Percentiles rank a stretch among this genome's conserved stretches.
phyloP scores from a whole-genome alignment of 2,888 invertebrate genomes.

The Ophioninae sp. region DNA sequence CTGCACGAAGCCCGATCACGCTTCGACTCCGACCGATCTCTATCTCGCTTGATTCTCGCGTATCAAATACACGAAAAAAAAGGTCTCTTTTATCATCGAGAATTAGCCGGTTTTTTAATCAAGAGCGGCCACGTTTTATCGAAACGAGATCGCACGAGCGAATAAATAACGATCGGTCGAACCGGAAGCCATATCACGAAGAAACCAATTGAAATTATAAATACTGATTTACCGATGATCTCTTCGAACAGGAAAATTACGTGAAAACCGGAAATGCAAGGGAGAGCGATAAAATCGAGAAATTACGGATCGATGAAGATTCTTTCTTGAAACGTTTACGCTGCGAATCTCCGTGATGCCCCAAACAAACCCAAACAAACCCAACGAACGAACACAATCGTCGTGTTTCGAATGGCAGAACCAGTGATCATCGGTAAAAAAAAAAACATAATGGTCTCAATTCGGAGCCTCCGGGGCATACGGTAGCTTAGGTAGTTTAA shows the following conservation, averaged over 20 bases:
- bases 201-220: slow-evolving; percentile 74
- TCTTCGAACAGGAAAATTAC: slow-evolving; percentile 66
- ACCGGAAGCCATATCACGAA: slow-evolving; percentile 78
- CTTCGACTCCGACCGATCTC: slow-evolving; percentile 78
- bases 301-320: slow-evolving; percentile 9
- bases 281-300: slow-evolving; percentile 25
- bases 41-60: slow-evolving; percentile 76
- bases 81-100: slow-evolving; percentile 11
- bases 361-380: slow-evolving; percentile 10
- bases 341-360: slow-evolving; percentile 28
- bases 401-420: slow-evolving; percentile 2
- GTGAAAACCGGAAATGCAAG: slow-evolving; percentile 4
- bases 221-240: slow-evolving; percentile 73
- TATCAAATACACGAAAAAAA: not conserved
- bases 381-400: slow-evolving; percentile 11
- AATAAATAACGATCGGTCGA: slow-evolving; percentile 63
- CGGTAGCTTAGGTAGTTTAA: slow-evolving; percentile 77
- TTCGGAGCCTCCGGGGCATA: slow-evolving; percentile 61
- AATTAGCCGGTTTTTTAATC: not conserved
- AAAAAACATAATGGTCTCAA: slow-evolving; percentile 34
- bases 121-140: not conserved
- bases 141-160: slow-evolving; percentile 12
- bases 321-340: slow-evolving; percentile 24
- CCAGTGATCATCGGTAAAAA: slow-evolving; percentile 11
- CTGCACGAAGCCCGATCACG: slow-evolving; percentile 85